Base-by-base conservation (phyloP, 1,140 invertebrate genomes). In the Colletes latitarsis region DNA sequence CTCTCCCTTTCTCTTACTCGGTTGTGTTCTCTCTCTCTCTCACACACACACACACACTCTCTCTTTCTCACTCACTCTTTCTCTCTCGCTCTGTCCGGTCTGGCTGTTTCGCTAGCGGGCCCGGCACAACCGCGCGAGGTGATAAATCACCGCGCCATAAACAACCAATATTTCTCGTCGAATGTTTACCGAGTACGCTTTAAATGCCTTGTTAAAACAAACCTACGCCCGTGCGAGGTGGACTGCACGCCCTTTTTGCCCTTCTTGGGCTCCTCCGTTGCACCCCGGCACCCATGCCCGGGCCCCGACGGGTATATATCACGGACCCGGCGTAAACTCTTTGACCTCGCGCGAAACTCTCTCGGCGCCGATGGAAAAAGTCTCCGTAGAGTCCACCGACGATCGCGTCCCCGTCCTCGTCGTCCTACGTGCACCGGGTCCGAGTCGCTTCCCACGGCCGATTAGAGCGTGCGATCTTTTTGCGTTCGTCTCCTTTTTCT, bases 191-290 rank as follows among this genome's bases (percentile, higher is more conserved):
- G 92, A 93, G 92, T 92, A 91, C 91, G 90, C 92, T 93, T 93
- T 93, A 93, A 93, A 93, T 91, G 92, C 90, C 93, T 93, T 93
- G 92, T 93, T 93, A 93, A 93, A 93, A 92, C 92, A 93, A 93
- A 93, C 92, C 92, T 93, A 93, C 92, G 92, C 89, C 85, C 85
- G 80, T 73, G 72, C 78, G 76, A 84, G 81, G 60, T 74, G 83
- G 83, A 85, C 79, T 82, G 83, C 77, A 75, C 67, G 58, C 85
- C 79, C 80, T 80, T 83, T 81, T 79, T 83, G 82, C 85, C 83
- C 80, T 81, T 66, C 62, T 82, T 72, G 64, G 63, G 14, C 62
- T 12, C 49, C 58, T 19, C 55, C 67, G 19, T 39, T n/a, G 3
- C 41, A n/a, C 60, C 62, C 4, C 3, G 49, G 52, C 66, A 15